Evolutionary conservation across 1,140 invertebrate genomes (phyloP), one percentile per base, ranked within the genome.

Genomic region (Metaphire vulgaris): DNA sequence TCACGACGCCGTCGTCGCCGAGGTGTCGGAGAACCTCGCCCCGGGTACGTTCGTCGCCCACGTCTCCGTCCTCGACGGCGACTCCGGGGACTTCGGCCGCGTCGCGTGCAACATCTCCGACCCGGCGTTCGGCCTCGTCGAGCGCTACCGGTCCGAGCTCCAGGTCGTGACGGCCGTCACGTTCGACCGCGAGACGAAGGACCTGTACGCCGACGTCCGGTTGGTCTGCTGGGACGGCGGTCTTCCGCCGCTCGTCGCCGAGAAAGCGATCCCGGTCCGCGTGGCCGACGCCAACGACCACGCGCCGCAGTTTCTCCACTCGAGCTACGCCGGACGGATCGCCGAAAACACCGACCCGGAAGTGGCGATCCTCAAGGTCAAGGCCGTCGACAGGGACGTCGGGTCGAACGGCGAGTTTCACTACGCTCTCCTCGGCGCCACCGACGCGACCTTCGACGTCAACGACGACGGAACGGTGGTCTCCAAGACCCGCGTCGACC

Each of bases 391-490:
- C 84, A 89, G 87, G 21, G 97, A 99, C 85, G 91, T 91, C 1
- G 94, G 93, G 0, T 94, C 97, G 82, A 99, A 99, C 86, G 93
- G 94, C 21, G 94, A 95, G 85, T 91, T 99, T 79, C 95, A 93
- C 0, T 98, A 96, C 87, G 93, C 92, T 28, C 68, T 78, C 6
- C 21, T 21, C 6, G 6, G 6, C 21, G 67, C 6, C 2, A 26
- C n/a, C 67, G 67, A 14, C n/a, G 14, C 2, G 2, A 6, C 67
- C n/a, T 69, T 26, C 30, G 30, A 28, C 30, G 67, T 26, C 30
- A 28, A 26, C 14, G 68, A 67, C 21, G 66, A 78, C 21, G 95
- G 95, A 1, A 91, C 94, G 85, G 92, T 97, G 69, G 92, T 88
- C 78, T 94, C 93, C 0, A 93, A 91, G 69, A 89, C 89, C 41